Evolutionary conservation across 2,888 invertebrate genomes (phyloP), one percentile per base, ranked within the genome.

Genomic region (Apamea sordens): DNA sequence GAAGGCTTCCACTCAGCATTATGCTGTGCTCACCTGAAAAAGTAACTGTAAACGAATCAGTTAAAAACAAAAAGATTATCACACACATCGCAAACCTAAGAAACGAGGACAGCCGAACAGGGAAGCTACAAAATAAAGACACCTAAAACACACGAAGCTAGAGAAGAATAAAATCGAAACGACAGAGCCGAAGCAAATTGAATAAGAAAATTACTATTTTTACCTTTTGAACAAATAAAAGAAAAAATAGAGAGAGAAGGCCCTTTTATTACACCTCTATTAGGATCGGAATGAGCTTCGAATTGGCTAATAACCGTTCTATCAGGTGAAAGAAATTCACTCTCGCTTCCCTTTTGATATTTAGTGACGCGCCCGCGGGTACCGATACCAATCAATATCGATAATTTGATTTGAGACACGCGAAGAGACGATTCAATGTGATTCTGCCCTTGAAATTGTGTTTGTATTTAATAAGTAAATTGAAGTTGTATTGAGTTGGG

Each of bases 321-420:
- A 96, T 96, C 96, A 96, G 96, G 96, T 96, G 96, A 95, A 96
- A 95, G 95, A 95, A 96, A 96, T 96, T 96, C 95, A 95, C 95
- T 96, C 93, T 94, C 93, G 90, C 91, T 91, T 92, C 91, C 92
- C 91, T 90, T 88, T 88, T 86, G 86, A 84, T 83, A 75, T 64
- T 71, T 92, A 94, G 94, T 77, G 94, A 88, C 86, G 94, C 79
- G 84, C 76, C 53, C 67, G 56, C 44, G 36, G 61, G 47, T 80
- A 76, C 80, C 84, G 86, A 87, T 91, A 88, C 88, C 77, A 79
- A 78, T 84, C 77, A 78, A 87, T 88, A 88, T 89, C 86, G 85
- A 90, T 88, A 89, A 86, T 83, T 76, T 75, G 76, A 80, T 82
- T 79, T 83, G 71, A 70, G 47, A 68, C 63, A 50, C 77, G 53